Conservation (phyloP, 2,888 invertebrate species). For the Cephus rjabovi region DNA sequence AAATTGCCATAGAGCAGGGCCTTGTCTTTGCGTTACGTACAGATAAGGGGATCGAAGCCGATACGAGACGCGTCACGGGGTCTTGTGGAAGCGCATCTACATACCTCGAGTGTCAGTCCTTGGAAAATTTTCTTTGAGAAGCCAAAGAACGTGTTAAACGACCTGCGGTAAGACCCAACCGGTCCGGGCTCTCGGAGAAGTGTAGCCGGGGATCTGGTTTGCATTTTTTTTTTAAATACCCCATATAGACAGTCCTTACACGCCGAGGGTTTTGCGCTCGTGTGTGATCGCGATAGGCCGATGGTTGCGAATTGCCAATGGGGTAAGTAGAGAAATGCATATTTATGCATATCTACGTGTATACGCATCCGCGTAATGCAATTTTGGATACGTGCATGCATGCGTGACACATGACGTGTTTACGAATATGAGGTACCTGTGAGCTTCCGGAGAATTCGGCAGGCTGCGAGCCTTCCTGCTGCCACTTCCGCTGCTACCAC, state of each 20-base stretch:
- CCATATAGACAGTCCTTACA: conserved; percentile 48
- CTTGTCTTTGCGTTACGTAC: not conserved
- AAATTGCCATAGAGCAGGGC: not conserved
- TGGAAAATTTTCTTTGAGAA: not conserved
- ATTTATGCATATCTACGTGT: conserved; percentile 11
- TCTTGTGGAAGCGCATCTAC: not conserved
- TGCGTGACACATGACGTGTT: not conserved
- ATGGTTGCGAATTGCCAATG: not conserved
- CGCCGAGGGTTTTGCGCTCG: not conserved
- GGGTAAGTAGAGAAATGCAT: conserved; percentile 9
- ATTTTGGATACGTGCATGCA: not conserved
- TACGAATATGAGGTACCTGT: conserved; percentile 70
- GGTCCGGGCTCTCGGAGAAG: conserved; percentile 43
- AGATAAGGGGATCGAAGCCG: not conserved
- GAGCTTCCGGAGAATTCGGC: conserved; percentile 82
- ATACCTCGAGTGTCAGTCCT: not conserved
- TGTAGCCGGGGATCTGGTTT: conserved; percentile 51
- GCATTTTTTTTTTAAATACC: conserved; percentile 46
- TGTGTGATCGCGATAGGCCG: not conserved
- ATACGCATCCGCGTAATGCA: not conserved
- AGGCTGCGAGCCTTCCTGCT: conserved; percentile 77
- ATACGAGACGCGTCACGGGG: not conserved
- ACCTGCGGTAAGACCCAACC: conserved; percentile 45
- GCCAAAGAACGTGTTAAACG: conserved; percentile 38
- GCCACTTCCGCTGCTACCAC: conserved; percentile 66